These are phyloP conservation scores for Trypoxylon attenuatum DNA, from an alignment of 2,888 invertebrate genomes.

Conservation along the genomic window DNA sequence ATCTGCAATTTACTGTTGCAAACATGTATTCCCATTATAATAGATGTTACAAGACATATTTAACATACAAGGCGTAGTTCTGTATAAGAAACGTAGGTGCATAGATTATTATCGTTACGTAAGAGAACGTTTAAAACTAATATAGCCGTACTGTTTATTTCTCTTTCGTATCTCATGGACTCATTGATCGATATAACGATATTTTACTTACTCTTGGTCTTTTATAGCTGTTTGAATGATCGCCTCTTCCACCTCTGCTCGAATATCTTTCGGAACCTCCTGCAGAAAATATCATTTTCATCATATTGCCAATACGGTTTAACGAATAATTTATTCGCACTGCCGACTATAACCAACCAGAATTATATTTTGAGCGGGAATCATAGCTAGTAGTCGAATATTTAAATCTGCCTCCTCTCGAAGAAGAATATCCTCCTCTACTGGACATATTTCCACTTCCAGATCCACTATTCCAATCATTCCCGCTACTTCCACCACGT, in stretches of 20 bases:
- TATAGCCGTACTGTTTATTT: too few species aligned
- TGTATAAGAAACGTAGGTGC: too few species aligned
- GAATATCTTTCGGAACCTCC: conserved; percentile 69
- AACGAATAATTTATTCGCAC: neutral
- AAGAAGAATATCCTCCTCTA: conserved; percentile 68
- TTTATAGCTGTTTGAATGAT: conserved; percentile 69
- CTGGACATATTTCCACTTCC: conserved; percentile 59
- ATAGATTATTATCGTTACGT: too few species aligned
- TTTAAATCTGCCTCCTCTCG: conserved; percentile 69
- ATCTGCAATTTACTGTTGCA: neutral
- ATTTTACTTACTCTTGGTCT: conserved; percentile 64
- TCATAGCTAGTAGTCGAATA: conserved; percentile 68
- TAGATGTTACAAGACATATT: neutral
- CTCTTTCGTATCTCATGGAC: too few species aligned
- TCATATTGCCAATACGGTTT: neutral
- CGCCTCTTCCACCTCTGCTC: conserved; percentile 67
- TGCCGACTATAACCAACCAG: conserved; percentile 56
- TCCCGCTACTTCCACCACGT: conserved; percentile 63
- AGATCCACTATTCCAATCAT: conserved; percentile 62
- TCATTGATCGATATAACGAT: neutral
- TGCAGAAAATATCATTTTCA: conserved; percentile 12
- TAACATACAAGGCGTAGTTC: too few species aligned
- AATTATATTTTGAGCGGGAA: conserved; percentile 68
- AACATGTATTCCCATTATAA: too few species aligned
- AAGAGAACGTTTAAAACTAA: too few species aligned